Percentiles rank a stretch among this genome's conserved stretches.
Conservation (phyloP, 2,888 invertebrate genomes). For the Xanthia togata region DNA sequence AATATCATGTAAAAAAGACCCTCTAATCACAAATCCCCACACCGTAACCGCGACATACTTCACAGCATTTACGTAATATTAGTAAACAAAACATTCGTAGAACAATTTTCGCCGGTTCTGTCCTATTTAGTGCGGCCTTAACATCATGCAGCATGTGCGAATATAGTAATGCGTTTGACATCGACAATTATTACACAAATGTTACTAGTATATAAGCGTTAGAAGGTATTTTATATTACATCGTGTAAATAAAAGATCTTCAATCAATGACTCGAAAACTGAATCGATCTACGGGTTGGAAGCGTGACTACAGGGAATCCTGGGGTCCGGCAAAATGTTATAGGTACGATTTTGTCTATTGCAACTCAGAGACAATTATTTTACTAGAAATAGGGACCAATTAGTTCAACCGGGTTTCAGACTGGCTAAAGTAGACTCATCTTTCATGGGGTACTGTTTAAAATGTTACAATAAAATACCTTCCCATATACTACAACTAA, state of each 20-base stretch:
- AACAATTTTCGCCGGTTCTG: conserved; percentile 58
- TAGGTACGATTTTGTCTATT: too few relatives aligned
- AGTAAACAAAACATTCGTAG: conserved; percentile 41
- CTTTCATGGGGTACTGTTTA: too few relatives aligned
- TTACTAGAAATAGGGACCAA: too few relatives aligned
- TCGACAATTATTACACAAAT: conserved; percentile 35
- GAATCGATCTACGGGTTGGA: neutral
- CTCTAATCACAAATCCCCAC: conserved; percentile 19
- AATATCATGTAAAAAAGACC: neutral
- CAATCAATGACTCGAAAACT: neutral
- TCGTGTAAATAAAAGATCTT: neutral
- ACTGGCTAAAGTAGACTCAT: too few relatives aligned
- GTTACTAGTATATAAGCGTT: neutral
- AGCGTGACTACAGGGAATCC: neutral
- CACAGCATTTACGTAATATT: conserved; percentile 34
- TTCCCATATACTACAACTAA: too few relatives aligned
- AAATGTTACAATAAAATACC: too few relatives aligned
- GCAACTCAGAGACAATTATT: too few relatives aligned
- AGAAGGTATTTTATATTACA: conserved; percentile 17
- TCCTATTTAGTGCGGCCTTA: conserved; percentile 67
- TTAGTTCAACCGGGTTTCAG: too few relatives aligned
- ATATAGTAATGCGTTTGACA: conserved; percentile 46
- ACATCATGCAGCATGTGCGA: conserved; percentile 59
- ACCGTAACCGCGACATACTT: conserved; percentile 41
- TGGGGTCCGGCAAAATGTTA: neutral